Evolutionary conservation across 2,113 vertebrate genomes (phyloP).

Genomic region (Ailurus styani): DNA sequence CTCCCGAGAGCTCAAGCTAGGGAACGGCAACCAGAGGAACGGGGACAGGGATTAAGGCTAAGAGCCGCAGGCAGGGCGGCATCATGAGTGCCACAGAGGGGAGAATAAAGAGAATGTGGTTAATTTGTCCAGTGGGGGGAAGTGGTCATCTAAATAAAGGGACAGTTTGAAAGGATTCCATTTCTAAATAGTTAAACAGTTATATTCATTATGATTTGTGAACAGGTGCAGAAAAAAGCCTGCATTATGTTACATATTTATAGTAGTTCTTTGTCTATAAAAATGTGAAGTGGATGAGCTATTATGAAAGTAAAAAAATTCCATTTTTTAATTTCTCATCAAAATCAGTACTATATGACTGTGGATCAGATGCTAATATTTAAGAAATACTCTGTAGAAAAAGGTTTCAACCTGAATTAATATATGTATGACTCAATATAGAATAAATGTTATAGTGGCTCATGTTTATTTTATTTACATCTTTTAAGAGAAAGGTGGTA

Average conservation of each 20-base stretch:
- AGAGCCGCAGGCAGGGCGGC: not conserved
- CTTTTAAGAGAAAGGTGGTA: not conserved
- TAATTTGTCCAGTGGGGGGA: not conserved
- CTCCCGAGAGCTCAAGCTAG: not conserved
- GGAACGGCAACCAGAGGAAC: not conserved
- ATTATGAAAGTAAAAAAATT: conserved; percentile 59
- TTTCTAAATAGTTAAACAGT: conserved; percentile 2
- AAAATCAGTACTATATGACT: conserved; percentile 53
- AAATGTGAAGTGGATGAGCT: conserved; percentile 63
- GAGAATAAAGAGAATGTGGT: not conserved
- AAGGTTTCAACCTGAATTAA: conserved; percentile 54
- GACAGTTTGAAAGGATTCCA: not conserved
- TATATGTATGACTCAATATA: conserved; percentile 60
- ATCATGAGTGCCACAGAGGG: not conserved
- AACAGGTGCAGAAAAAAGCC: conserved; percentile 36
- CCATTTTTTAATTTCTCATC: conserved; percentile 58
- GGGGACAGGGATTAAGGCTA: not conserved
- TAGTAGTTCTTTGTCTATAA: conserved; percentile 57
- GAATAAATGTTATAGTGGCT: conserved; percentile 64
- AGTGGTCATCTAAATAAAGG: not conserved
- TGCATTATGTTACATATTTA: conserved; percentile 50
- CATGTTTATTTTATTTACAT: conserved; percentile 36
- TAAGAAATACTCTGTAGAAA: conserved; percentile 58
- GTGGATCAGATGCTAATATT: conserved; percentile 56
- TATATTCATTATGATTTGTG: conserved; percentile 39